Evolutionary conservation across 2,888 invertebrate species (phyloP), one percentile per base, ranked within the genome.

Genomic region (Stenoptilia bipunctidactyla): DNA sequence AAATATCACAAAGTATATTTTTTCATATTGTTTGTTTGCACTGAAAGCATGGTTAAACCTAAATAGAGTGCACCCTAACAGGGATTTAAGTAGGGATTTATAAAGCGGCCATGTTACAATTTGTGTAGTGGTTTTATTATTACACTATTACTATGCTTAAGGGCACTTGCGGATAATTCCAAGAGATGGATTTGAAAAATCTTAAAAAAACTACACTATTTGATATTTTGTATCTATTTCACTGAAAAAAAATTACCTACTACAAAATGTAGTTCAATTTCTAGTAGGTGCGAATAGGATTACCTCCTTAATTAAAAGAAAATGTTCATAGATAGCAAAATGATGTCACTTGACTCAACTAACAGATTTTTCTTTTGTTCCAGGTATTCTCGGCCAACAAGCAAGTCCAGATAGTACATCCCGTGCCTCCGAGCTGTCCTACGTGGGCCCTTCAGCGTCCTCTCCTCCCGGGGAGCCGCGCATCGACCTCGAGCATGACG

Each of bases 351-450:
- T 27, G 37, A 20, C 20, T 8, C 8, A 20, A 5, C 20, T 20
- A 20, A 20, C 8, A 20, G 8, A 3, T 37, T n/a, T 56, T 48
- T 59, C 36, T 48, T 51, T 73, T 65, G 60, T 64, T 49, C n/a
- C 53, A 82, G 83, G 83, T 61, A 55, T 69, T 15, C 51, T 79
- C 46, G 91, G 90, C 27, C 92, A 92, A 59, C 89, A 90, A 66
- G 89, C 91, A 10, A 92, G 92, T 56, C 94, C 94, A 0, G 94
- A 94, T 63, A 94, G 93, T 55, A 94, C 94, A 9, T 93, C 93
- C 37, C 92, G 93, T 1, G 90, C 92, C n/a, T 92, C 92, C 0
- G 92, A 92, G 55, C 72, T 92, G 1, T 89, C 89, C 0, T 88
- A 87, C 52, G 74, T 71, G 46, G 86, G 74, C 0, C 70, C 65